Percentiles rank a stretch among this genome's conserved stretches.
These are phyloP conservation scores for Epinephelus moara DNA, from an alignment of 2,113 vertebrate genomes.

Conservation along the genomic window DNA sequence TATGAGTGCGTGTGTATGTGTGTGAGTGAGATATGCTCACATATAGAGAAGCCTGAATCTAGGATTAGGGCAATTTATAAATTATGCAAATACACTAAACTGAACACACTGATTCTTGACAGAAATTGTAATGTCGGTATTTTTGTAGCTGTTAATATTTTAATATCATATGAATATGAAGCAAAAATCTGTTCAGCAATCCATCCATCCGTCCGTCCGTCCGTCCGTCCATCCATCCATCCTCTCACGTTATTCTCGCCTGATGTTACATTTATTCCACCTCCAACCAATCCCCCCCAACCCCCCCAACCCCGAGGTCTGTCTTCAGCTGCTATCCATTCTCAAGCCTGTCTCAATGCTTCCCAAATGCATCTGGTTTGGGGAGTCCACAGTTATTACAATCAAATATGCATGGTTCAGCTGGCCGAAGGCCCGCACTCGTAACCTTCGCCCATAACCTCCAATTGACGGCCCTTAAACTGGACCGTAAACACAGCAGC, in stretches of 20 bases:
- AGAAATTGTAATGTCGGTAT: constrained; percentile 42
- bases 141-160: constrained; percentile 50
- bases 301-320: not conserved
- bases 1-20: constrained; percentile 23
- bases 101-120: constrained; percentile 31
- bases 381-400: constrained; percentile 57
- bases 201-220: not conserved
- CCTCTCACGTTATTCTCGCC: too few relatives aligned
- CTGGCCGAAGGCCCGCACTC: constrained; percentile 48
- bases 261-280: not conserved
- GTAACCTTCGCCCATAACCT: constrained; percentile 65
- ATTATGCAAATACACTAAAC: constrained; percentile 48
- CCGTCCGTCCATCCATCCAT: not conserved
- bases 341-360: not conserved
- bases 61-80: constrained; percentile 46
- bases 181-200: constrained; percentile 10
- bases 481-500: constrained; percentile 45
- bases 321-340: constrained; percentile 27
- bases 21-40: not conserved
- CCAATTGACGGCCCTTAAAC: constrained; percentile 61
- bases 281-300: not conserved
- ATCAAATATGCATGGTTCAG: constrained; percentile 44
- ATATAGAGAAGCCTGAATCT: constrained; percentile 14
- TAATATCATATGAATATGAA: constrained; percentile 3
- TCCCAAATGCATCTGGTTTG: constrained; percentile 18